Percentiles rank a stretch among this genome's conserved stretches.
These are phyloP conservation scores for Bruchidius siliquastri DNA, from an alignment of 2,888 invertebrate species.

Conservation along the genomic window DNA sequence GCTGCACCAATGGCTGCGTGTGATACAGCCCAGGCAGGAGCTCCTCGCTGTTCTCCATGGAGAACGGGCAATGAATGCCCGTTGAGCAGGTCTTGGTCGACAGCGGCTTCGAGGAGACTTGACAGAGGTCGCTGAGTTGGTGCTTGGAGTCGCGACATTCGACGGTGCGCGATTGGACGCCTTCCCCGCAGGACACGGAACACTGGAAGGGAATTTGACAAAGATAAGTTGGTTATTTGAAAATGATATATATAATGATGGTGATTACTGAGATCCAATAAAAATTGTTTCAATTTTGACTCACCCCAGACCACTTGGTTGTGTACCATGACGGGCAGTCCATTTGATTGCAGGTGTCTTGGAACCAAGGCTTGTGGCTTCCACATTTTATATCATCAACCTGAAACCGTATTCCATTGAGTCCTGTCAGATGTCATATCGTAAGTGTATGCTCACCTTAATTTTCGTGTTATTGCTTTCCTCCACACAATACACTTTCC, in stretches of 20 bases:
- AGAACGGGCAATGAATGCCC: constrained; percentile 62
- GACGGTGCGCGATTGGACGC: constrained; percentile 75
- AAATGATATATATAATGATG: too few species aligned
- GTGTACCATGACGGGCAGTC: constrained; percentile 87
- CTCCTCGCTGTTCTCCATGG: constrained; percentile 53
- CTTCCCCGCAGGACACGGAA: constrained; percentile 88
- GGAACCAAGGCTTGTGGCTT: constrained; percentile 69
- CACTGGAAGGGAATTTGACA: too few species aligned
- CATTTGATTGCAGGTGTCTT: constrained; percentile 78
- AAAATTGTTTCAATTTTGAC: too few species aligned
- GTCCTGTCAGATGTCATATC: too few species aligned
- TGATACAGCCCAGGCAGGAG: constrained; percentile 58
- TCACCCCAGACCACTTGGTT: constrained; percentile 87
- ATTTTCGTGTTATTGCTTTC: constrained; percentile 77
- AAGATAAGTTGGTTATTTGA: too few species aligned
- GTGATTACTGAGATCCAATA: too few species aligned
- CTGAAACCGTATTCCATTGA: constrained; percentile 50
- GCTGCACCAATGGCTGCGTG: constrained; percentile 64
- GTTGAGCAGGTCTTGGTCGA: constrained; percentile 70
- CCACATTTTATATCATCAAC: constrained; percentile 75
- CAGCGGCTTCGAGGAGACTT: constrained; percentile 62
- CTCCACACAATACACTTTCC: constrained; percentile 80
- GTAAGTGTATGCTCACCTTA: constrained; percentile 53
- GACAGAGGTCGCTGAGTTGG: constrained; percentile 58
- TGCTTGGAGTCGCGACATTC: constrained; percentile 67